Percentiles rank a stretch among this genome's conserved stretches.
These are phyloP conservation scores for Gortyna flavago DNA, from an alignment of 2,888 invertebrate species.

Conservation along the genomic window DNA sequence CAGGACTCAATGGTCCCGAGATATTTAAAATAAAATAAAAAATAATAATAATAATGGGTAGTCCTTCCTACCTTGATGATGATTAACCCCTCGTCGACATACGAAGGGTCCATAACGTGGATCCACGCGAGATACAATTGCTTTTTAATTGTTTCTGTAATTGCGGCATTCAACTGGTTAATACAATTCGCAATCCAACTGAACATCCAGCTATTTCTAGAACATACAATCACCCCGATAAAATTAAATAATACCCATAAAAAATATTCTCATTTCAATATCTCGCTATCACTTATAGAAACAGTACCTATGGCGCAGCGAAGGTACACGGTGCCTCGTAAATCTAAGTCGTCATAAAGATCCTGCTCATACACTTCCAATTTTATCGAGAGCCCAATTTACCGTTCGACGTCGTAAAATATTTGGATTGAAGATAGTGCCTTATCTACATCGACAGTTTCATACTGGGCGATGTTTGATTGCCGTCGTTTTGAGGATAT, in stretches of 20 bases:
- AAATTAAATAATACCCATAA: slow-evolving; percentile 34
- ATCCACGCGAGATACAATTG: background rate
- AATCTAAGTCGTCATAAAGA: slow-evolving; percentile 66
- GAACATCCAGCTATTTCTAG: background rate
- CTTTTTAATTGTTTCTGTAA: no score
- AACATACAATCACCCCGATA: slow-evolving; percentile 4
- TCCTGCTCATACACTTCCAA: slow-evolving; percentile 58
- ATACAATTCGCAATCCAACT: background rate
- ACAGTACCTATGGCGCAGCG: slow-evolving; percentile 44
- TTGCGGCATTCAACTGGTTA: no score
- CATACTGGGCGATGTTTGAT: slow-evolving; percentile 20
- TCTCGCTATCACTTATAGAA: slow-evolving; percentile 61
- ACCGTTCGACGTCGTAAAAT: slow-evolving; percentile 67
- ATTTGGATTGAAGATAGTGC: slow-evolving; percentile 64
- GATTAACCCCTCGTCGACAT: background rate
- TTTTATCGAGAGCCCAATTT: slow-evolving; percentile 63
- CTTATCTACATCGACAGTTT: slow-evolving; percentile 58
- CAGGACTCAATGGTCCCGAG: no score
- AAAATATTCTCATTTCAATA: slow-evolving; percentile 61
- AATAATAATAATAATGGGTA: background rate
- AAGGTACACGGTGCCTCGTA: slow-evolving; percentile 60
- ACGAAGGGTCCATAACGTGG: background rate
- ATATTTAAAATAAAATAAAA: no score
- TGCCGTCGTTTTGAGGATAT: slow-evolving; percentile 13
- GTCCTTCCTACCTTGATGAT: background rate